These are phyloP conservation scores for Glossophaga mutica DNA, from an alignment of 2,797 vertebrate genomes.

Conservation along the genomic window DNA sequence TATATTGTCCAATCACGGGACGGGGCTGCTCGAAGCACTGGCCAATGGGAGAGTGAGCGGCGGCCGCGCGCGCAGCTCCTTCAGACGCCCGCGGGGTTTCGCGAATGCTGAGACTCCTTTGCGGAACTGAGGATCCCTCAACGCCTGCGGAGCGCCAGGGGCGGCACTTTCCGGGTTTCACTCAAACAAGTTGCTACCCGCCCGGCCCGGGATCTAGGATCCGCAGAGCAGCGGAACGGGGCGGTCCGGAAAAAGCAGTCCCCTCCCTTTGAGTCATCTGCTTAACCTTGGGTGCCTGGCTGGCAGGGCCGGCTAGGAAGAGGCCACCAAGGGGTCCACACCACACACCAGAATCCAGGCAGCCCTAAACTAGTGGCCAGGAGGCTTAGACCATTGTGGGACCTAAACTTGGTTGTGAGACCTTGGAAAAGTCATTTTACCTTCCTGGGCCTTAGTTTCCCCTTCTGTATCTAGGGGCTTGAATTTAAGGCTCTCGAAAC, in stretches of 20 bases:
- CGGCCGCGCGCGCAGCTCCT: not conserved
- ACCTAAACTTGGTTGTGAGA: not conserved
- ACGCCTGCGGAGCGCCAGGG: accelerated
- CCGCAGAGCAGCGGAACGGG: constrained; percentile 24
- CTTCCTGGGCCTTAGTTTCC: not conserved
- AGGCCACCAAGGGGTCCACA: not conserved
- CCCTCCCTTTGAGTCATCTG: constrained; percentile 60
- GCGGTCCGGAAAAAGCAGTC: not conserved
- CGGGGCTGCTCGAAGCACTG: too few relatives aligned
- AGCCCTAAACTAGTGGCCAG: not conserved
- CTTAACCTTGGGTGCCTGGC: not conserved
- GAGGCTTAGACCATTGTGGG: not conserved
- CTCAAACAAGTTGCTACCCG: constrained; percentile 51
- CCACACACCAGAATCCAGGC: not conserved
- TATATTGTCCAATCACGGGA: not conserved
- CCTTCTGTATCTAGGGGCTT: not conserved
- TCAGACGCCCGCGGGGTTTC: accelerated
- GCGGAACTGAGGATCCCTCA: accelerated
- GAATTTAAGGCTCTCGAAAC: not conserved
- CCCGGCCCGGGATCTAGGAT: not conserved
- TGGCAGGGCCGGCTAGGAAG: not conserved
- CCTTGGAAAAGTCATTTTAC: not conserved
- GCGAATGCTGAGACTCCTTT: accelerated
- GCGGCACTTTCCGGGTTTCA: constrained; percentile 49
- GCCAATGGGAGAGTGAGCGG: constrained; percentile 20